Base-by-base conservation (phyloP, 2,888 invertebrate genomes). In the Criorhina ranunculi region DNA sequence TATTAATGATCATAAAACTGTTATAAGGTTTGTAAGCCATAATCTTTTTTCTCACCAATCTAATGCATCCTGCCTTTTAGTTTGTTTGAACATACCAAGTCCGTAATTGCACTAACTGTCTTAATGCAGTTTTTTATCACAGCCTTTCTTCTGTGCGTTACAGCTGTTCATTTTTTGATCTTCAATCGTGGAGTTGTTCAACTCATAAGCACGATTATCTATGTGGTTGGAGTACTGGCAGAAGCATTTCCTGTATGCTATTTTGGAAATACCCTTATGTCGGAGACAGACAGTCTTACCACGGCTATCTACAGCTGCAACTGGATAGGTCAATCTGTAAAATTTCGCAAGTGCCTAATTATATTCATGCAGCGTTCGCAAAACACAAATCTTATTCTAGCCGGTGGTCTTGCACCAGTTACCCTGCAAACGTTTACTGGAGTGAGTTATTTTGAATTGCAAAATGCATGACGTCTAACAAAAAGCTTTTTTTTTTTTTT, bases 351-450 rank as follows among this genome's bases (percentile, higher is more conserved):
- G 29, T 42, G 24, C 4, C 0, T 70, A 3, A 59, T 82, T 3
- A 82, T 82, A n/a, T 70, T 77, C 17, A 82, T 82, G 77, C 57
- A 77, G 6, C 55, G 64, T n/a, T 70, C 81, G 1, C 76, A 81
- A 15, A 40, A 59, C 35, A 5, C 11, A 0, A 76, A 35, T 11
- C 15, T 15, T 1, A 57, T 82, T 4, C 4, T 33, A 9, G 70
- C 81, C 15, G 80, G 80, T 5, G 72, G 72, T 8, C 57, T 77
- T 3, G 12, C 53, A 2, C 15, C 55, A 17, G 64, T 82, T 3
- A 51, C 40, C 0, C 11, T 82, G n/a, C 57, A 77, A 49, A 77
- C 77, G 19, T 70, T 64, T 12, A 70, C 64, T 19, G n/a, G 33
- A 0, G 81, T 82, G 19, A 77, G 77, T 51, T 19, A 35, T 24